Evolutionary conservation across 2,888 invertebrate genomes (phyloP).

Genomic region (Tanypteryx hageni): DNA sequence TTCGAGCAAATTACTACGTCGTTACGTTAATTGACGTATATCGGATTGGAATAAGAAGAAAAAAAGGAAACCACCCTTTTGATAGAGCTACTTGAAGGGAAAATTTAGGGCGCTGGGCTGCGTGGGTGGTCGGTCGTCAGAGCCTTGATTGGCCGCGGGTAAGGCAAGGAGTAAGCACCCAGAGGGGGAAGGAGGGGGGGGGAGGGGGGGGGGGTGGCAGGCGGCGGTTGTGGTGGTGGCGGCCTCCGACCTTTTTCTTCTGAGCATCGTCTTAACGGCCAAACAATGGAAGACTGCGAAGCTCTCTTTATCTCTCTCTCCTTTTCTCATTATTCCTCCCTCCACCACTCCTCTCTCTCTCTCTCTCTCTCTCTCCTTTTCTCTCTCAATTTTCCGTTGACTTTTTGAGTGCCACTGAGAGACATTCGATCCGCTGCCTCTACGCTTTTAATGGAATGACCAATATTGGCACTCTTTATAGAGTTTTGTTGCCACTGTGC

Average conservation of each 20-base stretch:
- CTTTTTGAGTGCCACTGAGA: constrained; percentile 52
- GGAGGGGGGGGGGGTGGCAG: not conserved
- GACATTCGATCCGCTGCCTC: constrained; percentile 42
- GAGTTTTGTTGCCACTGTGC: not conserved
- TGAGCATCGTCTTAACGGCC: constrained; percentile 33
- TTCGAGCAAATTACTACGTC: too few relatives aligned
- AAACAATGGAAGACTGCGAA: not conserved
- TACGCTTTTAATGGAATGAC: constrained; percentile 53
- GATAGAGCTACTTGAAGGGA: too few relatives aligned
- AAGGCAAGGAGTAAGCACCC: constrained; percentile 8
- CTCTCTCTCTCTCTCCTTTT: not conserved
- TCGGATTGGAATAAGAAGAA: too few relatives aligned
- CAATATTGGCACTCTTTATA: constrained; percentile 59
- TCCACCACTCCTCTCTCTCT: not conserved
- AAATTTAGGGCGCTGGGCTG: not conserved
- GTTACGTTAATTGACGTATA: too few relatives aligned
- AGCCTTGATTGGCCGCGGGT: not conserved
- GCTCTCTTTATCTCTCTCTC: not conserved
- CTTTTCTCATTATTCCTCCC: not conserved
- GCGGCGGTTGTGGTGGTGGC: not conserved
- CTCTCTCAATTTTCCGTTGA: constrained; percentile 52
- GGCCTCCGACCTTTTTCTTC: constrained; percentile 49
- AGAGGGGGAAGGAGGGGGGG: not conserved
- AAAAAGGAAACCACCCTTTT: too few relatives aligned
- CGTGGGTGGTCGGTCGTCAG: not conserved